These are phyloP conservation scores for Sturnus vulgaris DNA, from an alignment of 2,113 vertebrate genomes.

Conservation along the genomic window DNA sequence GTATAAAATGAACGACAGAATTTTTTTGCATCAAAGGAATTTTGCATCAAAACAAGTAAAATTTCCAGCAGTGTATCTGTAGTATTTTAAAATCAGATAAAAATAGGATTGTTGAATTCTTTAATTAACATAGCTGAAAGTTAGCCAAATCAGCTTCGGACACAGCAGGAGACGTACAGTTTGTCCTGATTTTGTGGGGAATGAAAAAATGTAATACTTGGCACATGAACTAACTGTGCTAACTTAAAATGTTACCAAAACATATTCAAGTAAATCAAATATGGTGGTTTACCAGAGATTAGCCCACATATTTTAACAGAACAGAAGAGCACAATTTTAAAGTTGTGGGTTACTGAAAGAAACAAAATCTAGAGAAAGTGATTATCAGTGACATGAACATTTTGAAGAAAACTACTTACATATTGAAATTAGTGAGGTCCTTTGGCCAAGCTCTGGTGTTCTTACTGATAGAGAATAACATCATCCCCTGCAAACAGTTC, in stretches of 20 bases:
- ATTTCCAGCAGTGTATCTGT: conserved; percentile 38
- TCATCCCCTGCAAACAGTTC: background rate
- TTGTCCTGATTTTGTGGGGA: conserved; percentile 72
- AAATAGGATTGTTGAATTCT: conserved; percentile 70
- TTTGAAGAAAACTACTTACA: background rate
- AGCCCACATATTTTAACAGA: conserved; percentile 45
- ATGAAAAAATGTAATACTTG: conserved; percentile 70
- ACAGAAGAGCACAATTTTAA: background rate
- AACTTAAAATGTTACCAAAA: conserved; percentile 65
- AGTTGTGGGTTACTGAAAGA: background rate
- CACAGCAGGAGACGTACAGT: conserved; percentile 67
- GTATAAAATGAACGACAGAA: background rate
- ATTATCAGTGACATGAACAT: background rate
- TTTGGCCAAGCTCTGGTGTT: background rate
- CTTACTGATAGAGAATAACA: background rate
- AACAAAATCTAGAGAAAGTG: background rate
- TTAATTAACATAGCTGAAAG: conserved; percentile 73
- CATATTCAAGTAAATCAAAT: conserved; percentile 51
- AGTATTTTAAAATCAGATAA: conserved; percentile 69
- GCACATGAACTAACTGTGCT: conserved; percentile 55
- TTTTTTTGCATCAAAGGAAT: conserved; percentile 14
- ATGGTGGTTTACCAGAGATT: conserved; percentile 47
- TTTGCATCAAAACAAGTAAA: conserved; percentile 49
- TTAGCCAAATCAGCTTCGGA: conserved; percentile 66
- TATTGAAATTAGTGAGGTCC: background rate